Evolutionary conservation across 2,888 invertebrate species (phyloP), one percentile per base, ranked within the genome.

Genomic region (Diloba caeruleocephala): DNA sequence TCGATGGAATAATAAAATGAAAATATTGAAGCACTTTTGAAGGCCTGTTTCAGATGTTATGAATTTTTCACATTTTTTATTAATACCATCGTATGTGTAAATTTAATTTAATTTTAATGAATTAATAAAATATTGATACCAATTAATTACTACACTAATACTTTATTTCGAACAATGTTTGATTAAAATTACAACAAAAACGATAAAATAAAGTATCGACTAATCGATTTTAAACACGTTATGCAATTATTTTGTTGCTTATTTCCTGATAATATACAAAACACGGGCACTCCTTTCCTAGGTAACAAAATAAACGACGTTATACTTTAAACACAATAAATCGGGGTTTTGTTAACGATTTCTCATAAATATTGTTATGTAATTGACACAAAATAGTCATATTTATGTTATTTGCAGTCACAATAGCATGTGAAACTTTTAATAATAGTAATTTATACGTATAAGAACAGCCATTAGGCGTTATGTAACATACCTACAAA

Each of bases 401-500:
- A 33, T 56, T 44, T n/a, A n/a, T 36, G 28, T 17, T 34, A 38
- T 39, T 56, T 42, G 8, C 25, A 33, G 3, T 56, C 10, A 26
- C n/a, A 10, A 25, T 63, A 45, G 34, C 45, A 36, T 58, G 37
- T 64, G 59, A 42, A 64, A 51, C 45, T 33, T 21, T 21, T 7
- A 41, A 45, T 50, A 41, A 48, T 19, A 43, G 34, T 31, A 0
- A 12, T 28, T 31, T 31, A 38, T 50, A 64, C 58, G 49, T 58
- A 64, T 50, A 58, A 64, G 36, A 64, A 57, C 21, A 28, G 21
- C 17, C 23, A n/a, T n/a, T n/a, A n/a, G n/a, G n/a, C 19, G 42
- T 38, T 57, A 58, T 49, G 33, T 9, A 21, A 41, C 21, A 42
- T 25, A 46, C 37, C 1, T n/a, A 45, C 7, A 29, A 55, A 46